Evolutionary conservation across 2,888 invertebrate species (phyloP).

Genomic region (Buathra laborator): DNA sequence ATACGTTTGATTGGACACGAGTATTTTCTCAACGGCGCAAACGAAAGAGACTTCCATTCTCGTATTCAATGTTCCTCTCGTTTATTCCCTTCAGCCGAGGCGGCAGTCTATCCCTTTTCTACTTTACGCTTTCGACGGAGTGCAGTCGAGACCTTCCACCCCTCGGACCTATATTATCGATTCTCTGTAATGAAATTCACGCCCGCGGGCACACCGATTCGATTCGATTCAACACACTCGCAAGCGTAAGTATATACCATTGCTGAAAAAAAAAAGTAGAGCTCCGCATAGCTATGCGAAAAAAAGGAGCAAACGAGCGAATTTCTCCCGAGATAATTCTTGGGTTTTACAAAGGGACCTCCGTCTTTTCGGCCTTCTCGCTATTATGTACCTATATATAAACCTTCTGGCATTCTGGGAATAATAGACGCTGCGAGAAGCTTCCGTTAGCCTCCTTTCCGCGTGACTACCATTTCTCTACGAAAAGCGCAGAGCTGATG

Average conservation of each 20-base stretch:
- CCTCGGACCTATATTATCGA: constrained; percentile 59
- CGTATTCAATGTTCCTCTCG: constrained; percentile 57
- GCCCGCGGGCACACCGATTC: constrained; percentile 31
- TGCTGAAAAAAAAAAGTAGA: not conserved
- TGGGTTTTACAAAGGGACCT: constrained; percentile 3
- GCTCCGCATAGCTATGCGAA: constrained; percentile 5
- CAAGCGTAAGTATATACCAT: constrained; percentile 23
- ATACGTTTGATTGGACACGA: constrained; percentile 52
- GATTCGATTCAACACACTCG: constrained; percentile 23
- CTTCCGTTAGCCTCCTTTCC: constrained; percentile 57
- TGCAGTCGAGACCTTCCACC: constrained; percentile 20
- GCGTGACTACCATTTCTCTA: not conserved
- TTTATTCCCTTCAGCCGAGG: constrained; percentile 44
- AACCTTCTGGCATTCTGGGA: constrained; percentile 24
- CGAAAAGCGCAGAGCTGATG: constrained; percentile 33
- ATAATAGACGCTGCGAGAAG: constrained; percentile 51
- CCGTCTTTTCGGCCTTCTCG: not conserved
- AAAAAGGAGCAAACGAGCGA: constrained; percentile 29
- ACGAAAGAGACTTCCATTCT: constrained; percentile 45
- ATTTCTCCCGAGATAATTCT: constrained; percentile 41
- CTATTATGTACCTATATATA: not conserved
- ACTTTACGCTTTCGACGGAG: not conserved
- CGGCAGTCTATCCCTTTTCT: not conserved
- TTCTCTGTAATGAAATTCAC: constrained; percentile 63
- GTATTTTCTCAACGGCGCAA: constrained; percentile 1